Conservation (phyloP, 1,140 invertebrate genomes). For the Acromyrmex echinatior region DNA sequence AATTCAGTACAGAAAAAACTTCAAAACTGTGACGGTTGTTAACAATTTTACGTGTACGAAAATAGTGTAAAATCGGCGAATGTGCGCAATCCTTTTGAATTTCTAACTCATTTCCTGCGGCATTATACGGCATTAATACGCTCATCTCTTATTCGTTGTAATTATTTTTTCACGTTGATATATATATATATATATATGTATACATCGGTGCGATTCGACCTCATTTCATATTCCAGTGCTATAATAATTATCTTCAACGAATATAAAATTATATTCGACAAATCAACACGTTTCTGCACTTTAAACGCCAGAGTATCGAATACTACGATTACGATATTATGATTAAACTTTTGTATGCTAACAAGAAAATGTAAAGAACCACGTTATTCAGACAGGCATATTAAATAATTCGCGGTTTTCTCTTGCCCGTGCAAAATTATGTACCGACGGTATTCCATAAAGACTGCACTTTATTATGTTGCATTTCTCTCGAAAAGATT, state of each 20-base stretch:
- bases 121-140: neutral
- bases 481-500: slow-evolving; percentile 51
- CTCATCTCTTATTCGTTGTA: slow-evolving; percentile 3
- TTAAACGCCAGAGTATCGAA: neutral
- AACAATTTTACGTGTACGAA: slow-evolving; percentile 17
- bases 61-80: slow-evolving; percentile 13
- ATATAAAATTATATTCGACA: slow-evolving; percentile 26
- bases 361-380: slow-evolving; percentile 42
- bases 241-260: slow-evolving; percentile 25
- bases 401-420: slow-evolving; percentile 55
- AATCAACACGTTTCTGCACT: slow-evolving; percentile 14
- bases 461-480: slow-evolving; percentile 50
- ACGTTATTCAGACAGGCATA: slow-evolving; percentile 32
- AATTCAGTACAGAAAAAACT: neutral
- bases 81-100: slow-evolving; percentile 33
- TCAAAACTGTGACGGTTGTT: slow-evolving; percentile 8
- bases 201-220: neutral
- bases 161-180: slow-evolving; percentile 38
- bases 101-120: slow-evolving; percentile 27
- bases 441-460: slow-evolving; percentile 28
- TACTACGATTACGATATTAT: slow-evolving; percentile 5
- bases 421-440: slow-evolving; percentile 30
- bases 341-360: slow-evolving; percentile 17
- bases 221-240: neutral
- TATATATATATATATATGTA: neutral